These are phyloP conservation scores for Adrianichthys oophorus DNA, from an alignment of 2,797 vertebrate species.

Conservation along the genomic window DNA sequence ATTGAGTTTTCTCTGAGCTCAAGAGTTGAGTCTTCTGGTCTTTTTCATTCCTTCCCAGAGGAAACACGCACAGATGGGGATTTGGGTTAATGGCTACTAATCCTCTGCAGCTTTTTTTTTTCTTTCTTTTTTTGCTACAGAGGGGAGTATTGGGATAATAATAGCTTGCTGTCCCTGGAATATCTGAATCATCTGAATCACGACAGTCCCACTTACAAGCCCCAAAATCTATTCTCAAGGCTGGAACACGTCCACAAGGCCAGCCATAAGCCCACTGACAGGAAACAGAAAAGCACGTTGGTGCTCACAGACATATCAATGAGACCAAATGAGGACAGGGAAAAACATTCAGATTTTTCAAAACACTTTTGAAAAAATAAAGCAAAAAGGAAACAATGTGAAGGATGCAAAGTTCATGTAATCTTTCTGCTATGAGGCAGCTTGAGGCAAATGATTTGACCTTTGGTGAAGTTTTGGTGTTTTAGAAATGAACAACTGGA, in stretches of 20 bases:
- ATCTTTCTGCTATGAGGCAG: background rate
- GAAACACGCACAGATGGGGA: background rate
- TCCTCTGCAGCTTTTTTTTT: background rate
- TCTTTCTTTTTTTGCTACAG: slow-evolving; percentile 1
- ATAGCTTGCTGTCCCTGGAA: slow-evolving; percentile 32
- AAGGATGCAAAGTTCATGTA: slow-evolving; percentile 16
- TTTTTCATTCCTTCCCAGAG: slow-evolving; percentile 5
- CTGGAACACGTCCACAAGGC: slow-evolving; percentile 13
- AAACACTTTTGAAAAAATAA: slow-evolving; percentile 8
- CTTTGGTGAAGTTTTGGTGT: background rate
- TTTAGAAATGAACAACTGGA: background rate
- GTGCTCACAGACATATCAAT: slow-evolving; percentile 11
- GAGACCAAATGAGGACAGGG: slow-evolving; percentile 30
- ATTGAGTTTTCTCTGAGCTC: slow-evolving; percentile 23
- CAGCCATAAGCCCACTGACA: slow-evolving; percentile 9
- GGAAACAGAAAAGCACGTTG: slow-evolving; percentile 25
- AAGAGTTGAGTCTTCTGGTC: slow-evolving; percentile 5
- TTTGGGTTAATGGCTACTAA: slow-evolving; percentile 7
- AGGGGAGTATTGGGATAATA: slow-evolving; percentile 15
- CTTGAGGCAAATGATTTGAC: background rate
- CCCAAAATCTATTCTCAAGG: slow-evolving; percentile 26
- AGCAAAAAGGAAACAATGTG: slow-evolving; percentile 13
- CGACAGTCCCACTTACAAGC: slow-evolving; percentile 4
- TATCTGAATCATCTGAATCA: slow-evolving; percentile 37
- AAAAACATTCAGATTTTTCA: slow-evolving; percentile 42